These are phyloP conservation scores for Excalfactoria chinensis DNA, from an alignment of 2,113 vertebrate genomes.

Conservation along the genomic window DNA sequence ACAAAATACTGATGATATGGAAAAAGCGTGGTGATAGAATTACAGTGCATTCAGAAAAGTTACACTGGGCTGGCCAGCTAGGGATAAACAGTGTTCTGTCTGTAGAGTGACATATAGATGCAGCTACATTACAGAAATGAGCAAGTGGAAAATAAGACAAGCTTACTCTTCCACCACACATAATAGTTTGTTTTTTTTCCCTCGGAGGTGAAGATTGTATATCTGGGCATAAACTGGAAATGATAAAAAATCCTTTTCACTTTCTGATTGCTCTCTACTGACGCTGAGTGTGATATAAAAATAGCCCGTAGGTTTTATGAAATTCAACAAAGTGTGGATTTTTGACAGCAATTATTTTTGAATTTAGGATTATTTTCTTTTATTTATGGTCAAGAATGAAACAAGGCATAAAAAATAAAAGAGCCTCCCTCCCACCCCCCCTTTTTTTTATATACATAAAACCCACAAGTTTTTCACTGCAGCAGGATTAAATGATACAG, in stretches of 20 bases:
- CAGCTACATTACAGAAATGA: slow-evolving; percentile 19
- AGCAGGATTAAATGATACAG: slow-evolving; percentile 36
- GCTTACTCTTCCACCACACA: neutral
- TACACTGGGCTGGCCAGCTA: neutral
- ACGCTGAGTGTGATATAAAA: slow-evolving; percentile 30
- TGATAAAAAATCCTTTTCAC: slow-evolving; percentile 39
- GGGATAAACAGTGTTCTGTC: neutral
- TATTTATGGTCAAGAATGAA: slow-evolving; percentile 18
- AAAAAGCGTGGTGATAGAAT: neutral
- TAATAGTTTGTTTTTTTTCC: neutral
- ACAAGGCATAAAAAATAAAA: neutral
- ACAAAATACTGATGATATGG: neutral
- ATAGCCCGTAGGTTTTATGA: slow-evolving; percentile 24
- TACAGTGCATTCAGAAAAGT: neutral
- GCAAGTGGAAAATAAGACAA: slow-evolving; percentile 32
- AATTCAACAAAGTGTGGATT: slow-evolving; percentile 22
- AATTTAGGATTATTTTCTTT: slow-evolving; percentile 25
- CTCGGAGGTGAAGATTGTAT: slow-evolving; percentile 3
- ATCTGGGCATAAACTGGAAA: slow-evolving; percentile 38
- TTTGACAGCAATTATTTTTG: slow-evolving; percentile 9
- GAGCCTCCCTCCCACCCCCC: no score
- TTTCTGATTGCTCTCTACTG: slow-evolving; percentile 48
- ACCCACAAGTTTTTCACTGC: slow-evolving; percentile 17
- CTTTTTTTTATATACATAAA: neutral
- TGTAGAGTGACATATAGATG: neutral